Conservation (phyloP, 2,113 vertebrate genomes). For the Zapus hudsonius region DNA sequence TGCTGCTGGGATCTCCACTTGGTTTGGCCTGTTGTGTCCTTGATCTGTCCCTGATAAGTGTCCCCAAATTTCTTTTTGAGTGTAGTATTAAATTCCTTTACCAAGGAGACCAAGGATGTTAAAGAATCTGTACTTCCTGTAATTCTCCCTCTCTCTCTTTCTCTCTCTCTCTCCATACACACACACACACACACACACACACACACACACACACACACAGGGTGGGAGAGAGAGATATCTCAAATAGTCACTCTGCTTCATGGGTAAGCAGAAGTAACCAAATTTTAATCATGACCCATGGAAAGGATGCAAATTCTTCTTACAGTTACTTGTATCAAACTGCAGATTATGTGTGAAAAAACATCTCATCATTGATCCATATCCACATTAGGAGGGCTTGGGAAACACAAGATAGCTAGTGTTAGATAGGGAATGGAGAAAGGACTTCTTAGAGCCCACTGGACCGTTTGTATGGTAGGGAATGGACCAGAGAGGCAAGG, state of each 20-base stretch:
- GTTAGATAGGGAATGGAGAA: too few relatives aligned
- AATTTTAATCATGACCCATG: background rate
- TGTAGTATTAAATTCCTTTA: too few relatives aligned
- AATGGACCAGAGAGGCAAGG: background rate
- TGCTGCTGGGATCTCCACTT: too few relatives aligned
- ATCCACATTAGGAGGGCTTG: background rate
- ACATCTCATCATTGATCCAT: background rate
- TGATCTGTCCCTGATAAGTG: too few relatives aligned
- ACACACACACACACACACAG: background rate
- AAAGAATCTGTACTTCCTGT: too few relatives aligned
- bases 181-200: background rate
- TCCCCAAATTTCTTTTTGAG: too few relatives aligned
- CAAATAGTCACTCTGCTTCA: background rate
- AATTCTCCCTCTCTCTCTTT: too few relatives aligned
- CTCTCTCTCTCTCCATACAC: background rate
- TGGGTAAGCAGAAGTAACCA: background rate
- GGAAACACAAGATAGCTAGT: conserved; percentile 21
- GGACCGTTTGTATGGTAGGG: background rate
- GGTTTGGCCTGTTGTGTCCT: too few relatives aligned
- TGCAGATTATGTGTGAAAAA: background rate
- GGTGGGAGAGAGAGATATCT: too few relatives aligned
- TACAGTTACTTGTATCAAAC: background rate
- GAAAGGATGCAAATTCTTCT: background rate
- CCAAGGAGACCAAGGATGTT: too few relatives aligned
- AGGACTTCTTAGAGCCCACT: background rate